Evolutionary conservation across 37 sponge, comb jelly and placozoan species (phyloP).

Genomic region (Mnemiopsis leidyi): DNA sequence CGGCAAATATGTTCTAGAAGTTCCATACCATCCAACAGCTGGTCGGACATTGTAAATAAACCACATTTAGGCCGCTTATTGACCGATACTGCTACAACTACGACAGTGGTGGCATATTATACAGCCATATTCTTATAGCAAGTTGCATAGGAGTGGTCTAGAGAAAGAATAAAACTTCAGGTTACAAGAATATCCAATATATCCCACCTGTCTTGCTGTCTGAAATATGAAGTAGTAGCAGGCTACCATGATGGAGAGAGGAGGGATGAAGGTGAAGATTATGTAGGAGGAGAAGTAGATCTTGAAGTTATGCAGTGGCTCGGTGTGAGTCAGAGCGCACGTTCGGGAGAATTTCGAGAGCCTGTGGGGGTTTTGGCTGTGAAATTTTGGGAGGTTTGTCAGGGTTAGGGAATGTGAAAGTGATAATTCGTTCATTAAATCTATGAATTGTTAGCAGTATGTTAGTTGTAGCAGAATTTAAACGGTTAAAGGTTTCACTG

Average conservation of each 20-base stretch:
- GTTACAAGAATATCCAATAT: no score
- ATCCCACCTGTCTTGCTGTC: slow-evolving; percentile 24
- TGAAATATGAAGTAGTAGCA: slow-evolving; percentile 58
- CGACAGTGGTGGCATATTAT: no score
- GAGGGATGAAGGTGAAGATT: slow-evolving; percentile 12
- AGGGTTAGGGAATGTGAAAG: neutral
- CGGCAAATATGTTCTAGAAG: no score
- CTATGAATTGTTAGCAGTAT: neutral
- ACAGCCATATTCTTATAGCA: no score
- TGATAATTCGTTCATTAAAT: neutral
- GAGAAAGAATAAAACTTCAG: no score
- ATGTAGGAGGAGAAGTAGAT: slow-evolving; percentile 58
- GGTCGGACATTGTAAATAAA: no score
- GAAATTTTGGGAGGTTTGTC: neutral
- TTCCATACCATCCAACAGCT: no score
- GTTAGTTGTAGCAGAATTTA: neutral
- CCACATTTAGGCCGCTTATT: no score
- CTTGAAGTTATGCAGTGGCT: neutral
- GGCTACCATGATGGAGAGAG: slow-evolving; percentile 40
- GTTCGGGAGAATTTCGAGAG: slow-evolving; percentile 17
- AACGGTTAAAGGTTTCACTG: neutral
- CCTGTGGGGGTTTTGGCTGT: neutral
- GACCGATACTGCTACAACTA: no score
- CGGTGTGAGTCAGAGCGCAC: slow-evolving; percentile 5
- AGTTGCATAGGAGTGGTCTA: no score